phyloP scores from a whole-genome alignment of 2,888 invertebrate species.

The Acleris sparsana region DNA sequence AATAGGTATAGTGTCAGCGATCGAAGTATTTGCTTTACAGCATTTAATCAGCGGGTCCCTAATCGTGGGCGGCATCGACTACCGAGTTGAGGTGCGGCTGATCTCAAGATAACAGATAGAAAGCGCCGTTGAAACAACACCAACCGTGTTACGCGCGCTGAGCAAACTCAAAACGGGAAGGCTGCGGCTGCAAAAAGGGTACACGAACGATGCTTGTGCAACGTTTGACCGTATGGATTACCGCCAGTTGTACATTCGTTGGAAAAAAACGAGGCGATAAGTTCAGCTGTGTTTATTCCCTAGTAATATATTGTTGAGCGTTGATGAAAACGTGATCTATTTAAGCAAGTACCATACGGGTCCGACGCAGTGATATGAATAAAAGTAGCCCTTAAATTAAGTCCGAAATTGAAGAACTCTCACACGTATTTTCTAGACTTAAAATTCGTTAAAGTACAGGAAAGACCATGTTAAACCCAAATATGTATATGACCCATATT shows the following conservation, averaged over 20 bases:
- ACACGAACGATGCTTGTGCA: conserved; percentile 46
- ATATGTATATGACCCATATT: no score
- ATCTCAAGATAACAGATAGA: conserved; percentile 76
- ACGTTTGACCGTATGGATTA: conserved; percentile 38
- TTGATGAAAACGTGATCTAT: no score
- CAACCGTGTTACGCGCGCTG: conserved; percentile 76
- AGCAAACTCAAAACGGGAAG: conserved; percentile 61
- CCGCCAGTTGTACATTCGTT: conserved; percentile 12
- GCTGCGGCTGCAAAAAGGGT: conserved; percentile 48
- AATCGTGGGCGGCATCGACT: conserved; percentile 63
- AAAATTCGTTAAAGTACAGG: no score
- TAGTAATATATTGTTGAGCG: no score
- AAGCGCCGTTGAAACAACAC: conserved; percentile 70
- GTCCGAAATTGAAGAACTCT: no score
- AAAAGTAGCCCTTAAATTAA: no score
- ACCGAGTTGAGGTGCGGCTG: conserved; percentile 62
- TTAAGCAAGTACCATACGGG: no score
- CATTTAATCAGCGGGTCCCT: conserved; percentile 62
- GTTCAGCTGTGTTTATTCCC: no score
- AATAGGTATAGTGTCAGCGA: conserved; percentile 42
- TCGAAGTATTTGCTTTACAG: conserved; percentile 63
- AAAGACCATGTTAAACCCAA: no score
- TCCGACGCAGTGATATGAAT: no score
- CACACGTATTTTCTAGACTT: no score
- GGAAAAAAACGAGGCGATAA: background rate